phyloP scores from a whole-genome alignment of 2,888 invertebrate species.

The Lottia scabra region DNA sequence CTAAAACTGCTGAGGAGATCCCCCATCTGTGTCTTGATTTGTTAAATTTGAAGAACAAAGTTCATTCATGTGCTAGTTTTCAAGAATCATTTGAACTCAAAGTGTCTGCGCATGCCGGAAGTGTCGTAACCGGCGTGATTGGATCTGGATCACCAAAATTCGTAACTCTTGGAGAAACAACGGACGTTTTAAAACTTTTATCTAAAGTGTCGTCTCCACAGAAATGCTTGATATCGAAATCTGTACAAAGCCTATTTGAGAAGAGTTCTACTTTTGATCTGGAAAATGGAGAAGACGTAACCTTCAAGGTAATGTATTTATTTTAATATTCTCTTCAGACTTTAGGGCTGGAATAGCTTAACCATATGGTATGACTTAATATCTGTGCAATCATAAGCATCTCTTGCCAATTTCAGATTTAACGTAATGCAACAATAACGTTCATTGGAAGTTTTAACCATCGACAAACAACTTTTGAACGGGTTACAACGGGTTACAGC shows the following conservation, averaged over 20 bases:
- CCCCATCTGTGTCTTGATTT: slow-evolving; percentile 29
- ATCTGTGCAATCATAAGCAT: too few relatives aligned
- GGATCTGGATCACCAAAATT: slow-evolving; percentile 39
- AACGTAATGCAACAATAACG: too few relatives aligned
- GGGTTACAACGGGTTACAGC: too few relatives aligned
- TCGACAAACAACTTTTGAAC: too few relatives aligned
- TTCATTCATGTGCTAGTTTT: neutral
- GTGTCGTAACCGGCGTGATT: slow-evolving; percentile 42
- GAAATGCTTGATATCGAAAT: slow-evolving; percentile 35
- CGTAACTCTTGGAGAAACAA: slow-evolving; percentile 37
- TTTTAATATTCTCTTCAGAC: too few relatives aligned
- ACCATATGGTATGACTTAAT: too few relatives aligned
- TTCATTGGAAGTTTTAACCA: too few relatives aligned
- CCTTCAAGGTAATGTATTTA: neutral
- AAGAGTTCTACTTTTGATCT: slow-evolving; percentile 21
- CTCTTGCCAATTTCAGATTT: too few relatives aligned
- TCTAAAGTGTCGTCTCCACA: slow-evolving; percentile 25
- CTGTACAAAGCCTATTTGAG: slow-evolving; percentile 29
- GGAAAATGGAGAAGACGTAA: neutral
- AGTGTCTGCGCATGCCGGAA: slow-evolving; percentile 34
- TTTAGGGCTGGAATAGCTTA: too few relatives aligned
- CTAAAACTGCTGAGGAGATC: slow-evolving; percentile 18
- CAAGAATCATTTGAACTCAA: slow-evolving; percentile 17
- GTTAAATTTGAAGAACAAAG: slow-evolving; percentile 6
- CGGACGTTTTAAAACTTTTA: slow-evolving; percentile 38